Base-by-base conservation (phyloP, 1,140 invertebrate genomes). In the Drosophila sturtevanti region DNA sequence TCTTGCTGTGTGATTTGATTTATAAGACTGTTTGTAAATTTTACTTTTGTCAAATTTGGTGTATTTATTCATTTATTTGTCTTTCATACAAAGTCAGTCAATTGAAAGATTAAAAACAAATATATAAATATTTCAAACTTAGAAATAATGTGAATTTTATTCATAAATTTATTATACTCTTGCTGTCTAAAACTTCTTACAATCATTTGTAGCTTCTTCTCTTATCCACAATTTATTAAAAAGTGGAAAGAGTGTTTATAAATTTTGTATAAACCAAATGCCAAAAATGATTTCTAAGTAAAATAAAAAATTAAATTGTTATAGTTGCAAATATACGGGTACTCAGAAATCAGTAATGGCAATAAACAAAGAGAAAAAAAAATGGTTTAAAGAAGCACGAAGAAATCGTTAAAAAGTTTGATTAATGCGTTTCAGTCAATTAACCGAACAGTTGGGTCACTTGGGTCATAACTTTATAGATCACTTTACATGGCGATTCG, bases 301-400 rank as follows among this genome's bases (percentile, higher is more conserved):
- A 70, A 81, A 86, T 87, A 81, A 87, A 86, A 74, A 61, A 58
- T 72, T 63, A 41, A 72, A 78, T 81, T 78, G 69, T 73, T 65
- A 34, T 37, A 35, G 27, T 10, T 61, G 10, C 1, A 65, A 61
- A 56, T 52, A 66, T 81, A 70, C 55, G 77, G 81, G n/a, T n/a
- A n/a, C n/a, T n/a, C n/a, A n/a, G n/a, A n/a, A n/a, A n/a, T n/a
- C n/a, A n/a, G n/a, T n/a, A n/a, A n/a, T n/a, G n/a, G n/a, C n/a
- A n/a, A n/a, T n/a, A n/a, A n/a, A n/a, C n/a, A n/a, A n/a, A n/a
- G n/a, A n/a, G n/a, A n/a, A n/a, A n/a, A n/a, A n/a, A n/a, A n/a
- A n/a, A n/a, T n/a, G n/a, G n/a, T n/a, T n/a, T n/a, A 56, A 38
- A 18, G 35, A 65, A 68, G 54, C 69, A 34, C 7, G 69, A 63